Percentiles rank a stretch among this genome's conserved stretches.
Conservation (phyloP, 2,888 invertebrate species). For the Polydrusus tereticollis region DNA sequence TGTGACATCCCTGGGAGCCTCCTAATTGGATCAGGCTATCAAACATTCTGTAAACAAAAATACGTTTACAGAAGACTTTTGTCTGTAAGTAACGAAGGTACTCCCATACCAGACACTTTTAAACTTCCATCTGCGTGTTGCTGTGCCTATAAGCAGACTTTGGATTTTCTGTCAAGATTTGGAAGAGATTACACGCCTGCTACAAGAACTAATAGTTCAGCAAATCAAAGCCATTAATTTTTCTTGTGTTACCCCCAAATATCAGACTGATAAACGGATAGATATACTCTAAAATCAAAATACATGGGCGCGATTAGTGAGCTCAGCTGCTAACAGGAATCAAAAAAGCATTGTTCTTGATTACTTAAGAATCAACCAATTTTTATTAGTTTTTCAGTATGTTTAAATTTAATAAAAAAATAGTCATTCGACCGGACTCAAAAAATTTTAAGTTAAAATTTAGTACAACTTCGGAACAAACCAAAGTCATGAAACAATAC, state of each 20-base stretch:
- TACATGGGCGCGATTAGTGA: too few relatives aligned
- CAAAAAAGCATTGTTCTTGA: too few relatives aligned
- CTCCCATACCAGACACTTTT: constrained; percentile 69
- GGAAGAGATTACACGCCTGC: constrained; percentile 15
- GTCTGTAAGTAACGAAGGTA: constrained; percentile 68
- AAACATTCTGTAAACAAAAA: constrained; percentile 72
- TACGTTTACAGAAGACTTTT: constrained; percentile 71
- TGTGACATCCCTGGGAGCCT: constrained; percentile 69
- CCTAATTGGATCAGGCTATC: constrained; percentile 64
- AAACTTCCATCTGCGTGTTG: constrained; percentile 83
- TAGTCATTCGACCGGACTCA: too few relatives aligned
- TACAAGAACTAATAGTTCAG: not conserved
- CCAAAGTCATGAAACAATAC: too few relatives aligned
- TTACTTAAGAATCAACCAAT: not conserved
- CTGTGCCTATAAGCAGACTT: constrained; percentile 68
- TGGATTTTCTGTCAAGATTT: constrained; percentile 45
- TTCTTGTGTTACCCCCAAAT: too few relatives aligned
- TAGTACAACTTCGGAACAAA: too few relatives aligned
- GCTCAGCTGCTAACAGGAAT: too few relatives aligned
- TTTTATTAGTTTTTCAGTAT: not conserved
- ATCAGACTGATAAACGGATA: too few relatives aligned
- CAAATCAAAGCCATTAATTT: not conserved
- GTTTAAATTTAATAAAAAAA: too few relatives aligned
- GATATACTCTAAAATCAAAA: too few relatives aligned
- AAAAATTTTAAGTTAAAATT: too few relatives aligned